These are phyloP conservation scores for Amblyjoppa proteus DNA, from an alignment of 2,888 invertebrate species.

Conservation along the genomic window DNA sequence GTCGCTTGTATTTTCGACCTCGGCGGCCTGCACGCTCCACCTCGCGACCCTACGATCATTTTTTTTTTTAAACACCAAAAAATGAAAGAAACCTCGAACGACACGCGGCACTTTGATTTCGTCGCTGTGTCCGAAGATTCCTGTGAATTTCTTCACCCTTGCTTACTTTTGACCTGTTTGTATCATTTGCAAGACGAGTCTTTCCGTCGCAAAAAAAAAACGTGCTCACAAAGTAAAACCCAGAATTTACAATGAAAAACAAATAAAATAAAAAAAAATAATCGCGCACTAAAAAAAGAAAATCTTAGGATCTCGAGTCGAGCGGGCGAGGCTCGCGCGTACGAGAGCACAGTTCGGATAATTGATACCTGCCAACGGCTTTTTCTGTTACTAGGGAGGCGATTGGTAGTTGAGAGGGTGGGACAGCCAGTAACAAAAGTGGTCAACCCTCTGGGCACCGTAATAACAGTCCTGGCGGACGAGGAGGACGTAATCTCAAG, in stretches of 20 bases:
- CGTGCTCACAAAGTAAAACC: not conserved
- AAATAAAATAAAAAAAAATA: not conserved
- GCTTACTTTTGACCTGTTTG: slow-evolving; percentile 26
- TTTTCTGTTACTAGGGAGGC: slow-evolving; percentile 91
- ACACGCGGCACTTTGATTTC: slow-evolving; percentile 28
- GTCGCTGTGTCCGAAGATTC: slow-evolving; percentile 3
- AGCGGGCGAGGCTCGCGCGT: slow-evolving; percentile 72
- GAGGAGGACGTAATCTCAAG: slow-evolving; percentile 82
- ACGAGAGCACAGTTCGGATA: slow-evolving; percentile 52
- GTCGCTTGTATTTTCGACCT: slow-evolving; percentile 45
- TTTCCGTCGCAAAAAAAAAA: slow-evolving; percentile 20
- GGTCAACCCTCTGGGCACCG: slow-evolving; percentile 92
- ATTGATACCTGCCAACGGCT: slow-evolving; percentile 93
- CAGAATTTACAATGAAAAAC: not conserved
- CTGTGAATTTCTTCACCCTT: slow-evolving; percentile 22
- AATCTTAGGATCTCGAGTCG: slow-evolving; percentile 32
- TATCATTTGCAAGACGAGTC: slow-evolving; percentile 43
- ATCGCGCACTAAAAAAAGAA: slow-evolving; percentile 7
- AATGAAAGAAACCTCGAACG: slow-evolving; percentile 13
- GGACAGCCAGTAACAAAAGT: slow-evolving; percentile 88
- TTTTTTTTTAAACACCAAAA: not conserved
- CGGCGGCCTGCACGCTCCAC: slow-evolving; percentile 37
- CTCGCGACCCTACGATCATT: slow-evolving; percentile 36
- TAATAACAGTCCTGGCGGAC: slow-evolving; percentile 86
- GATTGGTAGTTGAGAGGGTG: slow-evolving; percentile 85